phyloP scores from a whole-genome alignment of 2,113 vertebrate genomes.

The Turdus rufiventris region DNA sequence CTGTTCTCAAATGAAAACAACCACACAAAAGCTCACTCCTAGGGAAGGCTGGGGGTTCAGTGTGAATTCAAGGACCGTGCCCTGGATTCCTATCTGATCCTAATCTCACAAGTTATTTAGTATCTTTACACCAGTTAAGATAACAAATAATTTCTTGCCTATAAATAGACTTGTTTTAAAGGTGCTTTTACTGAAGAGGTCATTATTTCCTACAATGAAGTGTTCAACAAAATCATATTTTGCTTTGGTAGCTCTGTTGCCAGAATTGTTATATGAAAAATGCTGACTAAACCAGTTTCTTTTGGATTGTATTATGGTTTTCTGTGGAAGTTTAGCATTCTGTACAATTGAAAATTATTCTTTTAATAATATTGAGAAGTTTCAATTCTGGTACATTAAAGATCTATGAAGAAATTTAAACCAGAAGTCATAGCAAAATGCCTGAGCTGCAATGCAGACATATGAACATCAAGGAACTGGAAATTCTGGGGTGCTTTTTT shows the following conservation, averaged over 20 bases:
- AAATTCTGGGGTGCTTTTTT: neutral
- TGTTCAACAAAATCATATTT: neutral
- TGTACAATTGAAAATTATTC: neutral
- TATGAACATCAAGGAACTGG: neutral
- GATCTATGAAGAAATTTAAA: neutral
- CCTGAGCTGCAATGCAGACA: neutral
- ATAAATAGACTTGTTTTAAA: neutral
- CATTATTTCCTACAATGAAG: neutral
- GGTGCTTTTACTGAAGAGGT: neutral
- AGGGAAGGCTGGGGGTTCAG: accelerated
- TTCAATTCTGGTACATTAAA: neutral
- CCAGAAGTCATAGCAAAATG: neutral
- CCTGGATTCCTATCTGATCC: neutral
- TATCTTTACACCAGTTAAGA: neutral
- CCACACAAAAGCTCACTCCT: neutral
- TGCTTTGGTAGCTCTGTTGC: neutral
- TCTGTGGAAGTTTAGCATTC: neutral
- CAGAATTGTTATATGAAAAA: neutral
- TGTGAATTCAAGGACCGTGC: neutral
- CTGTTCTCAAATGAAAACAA: neutral
- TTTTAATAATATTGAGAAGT: neutral
- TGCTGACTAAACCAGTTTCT: neutral
- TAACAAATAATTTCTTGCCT: neutral
- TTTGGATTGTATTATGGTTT: neutral
- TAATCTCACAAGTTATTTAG: neutral